Evolutionary conservation across 2,113 vertebrate species (phyloP), one percentile per base, ranked within the genome.

Genomic region (Athene noctua): DNA sequence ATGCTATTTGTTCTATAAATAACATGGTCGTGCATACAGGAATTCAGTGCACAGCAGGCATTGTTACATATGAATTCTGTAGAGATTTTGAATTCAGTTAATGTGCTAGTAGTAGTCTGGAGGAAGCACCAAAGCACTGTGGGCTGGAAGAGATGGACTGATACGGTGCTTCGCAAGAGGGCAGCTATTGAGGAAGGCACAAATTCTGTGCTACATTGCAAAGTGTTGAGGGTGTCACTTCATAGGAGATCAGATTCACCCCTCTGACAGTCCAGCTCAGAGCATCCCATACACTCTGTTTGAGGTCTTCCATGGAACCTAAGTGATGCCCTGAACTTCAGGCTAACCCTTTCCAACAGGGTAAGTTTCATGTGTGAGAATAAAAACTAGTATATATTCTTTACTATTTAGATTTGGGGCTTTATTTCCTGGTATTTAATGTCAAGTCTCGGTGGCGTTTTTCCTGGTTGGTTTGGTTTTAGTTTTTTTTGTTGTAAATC

Each of bases 1-100:
- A 94, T 78, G 67, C 59, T 90, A 2, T 92, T 85, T 77, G 85
- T 78, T 90, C 89, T 94, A 84, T 94, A 91, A 95, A 95, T 92
- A 95, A 84, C 80, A 1, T 17, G 26, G 58, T 85, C 71, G 59
- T 88, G n/a, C 29, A 2, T 65, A 42, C 67, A 90, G 81, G 91
- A 91, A 89, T 95, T 92, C 58, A 66, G 15, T 59, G 82, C 71
- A 80, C 66, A 90, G 87, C 84, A 94, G 70, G 75, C 62, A 80
- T 95, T 92, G 72, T 96, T 90, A 71, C 54, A 47, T 78, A 85
- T 93, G 85, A 94, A 94, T 83, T 81, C 62, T 78, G 61, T 57
- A 79, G 58, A 79, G 73, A 49, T 91, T 90, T 77, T 94, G 80
- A 80, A 83, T 87, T 91, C 54, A n/a, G 70, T 85, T 79, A 57